Base-by-base conservation (phyloP, 2,113 vertebrate species). In the Prochilodus magdalenae region DNA sequence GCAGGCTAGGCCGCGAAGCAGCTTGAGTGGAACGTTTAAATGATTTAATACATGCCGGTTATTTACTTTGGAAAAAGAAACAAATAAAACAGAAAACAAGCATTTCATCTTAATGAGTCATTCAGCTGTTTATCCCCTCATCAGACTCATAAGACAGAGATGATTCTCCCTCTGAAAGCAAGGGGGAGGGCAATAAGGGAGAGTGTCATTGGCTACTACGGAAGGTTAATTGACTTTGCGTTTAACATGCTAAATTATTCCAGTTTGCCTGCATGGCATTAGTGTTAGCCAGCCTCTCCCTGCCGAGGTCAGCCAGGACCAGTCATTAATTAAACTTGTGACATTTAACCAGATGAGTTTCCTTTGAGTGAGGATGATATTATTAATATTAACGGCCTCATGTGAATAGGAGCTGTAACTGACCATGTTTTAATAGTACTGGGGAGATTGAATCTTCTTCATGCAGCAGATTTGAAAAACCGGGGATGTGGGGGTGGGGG, bases 331-430 rank as follows among this genome's bases (percentile, higher is more conserved):
- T 94, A 94, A 92, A 93, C 93, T 90, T 92, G 90, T 93, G 92
- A 94, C 94, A 93, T 94, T 93, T 93, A 93, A 91, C 93, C 90
- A 93, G 93, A 94, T 94, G 93, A 94, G 93, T 94, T 94, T 94
- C 93, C 92, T 94, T 93, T 92, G 93, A 93, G 92, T 92, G 92
- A 91, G 91, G 93, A 94, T 91, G 91, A 93, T 94, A 94, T 94
- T 92, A 94, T 93, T 92, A 94, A 94, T 93, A 94, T 93, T 93
- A 94, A 93, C 92, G 87, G 92, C 91, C 91, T 90, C 74, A 77
- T 92, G 91, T 92, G 92, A 93, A 93, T 93, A 92, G 65, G 89
- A 90, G 89, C 93, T 89, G 91, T 91, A 90, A 83, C 90, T 89
- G 86, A 73, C 40, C 86, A 89, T 87, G 59, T 92, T 90, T 92